These are phyloP conservation scores for Peribatodes rhomboidaria DNA, from an alignment of 2,888 invertebrate species.

Conservation along the genomic window DNA sequence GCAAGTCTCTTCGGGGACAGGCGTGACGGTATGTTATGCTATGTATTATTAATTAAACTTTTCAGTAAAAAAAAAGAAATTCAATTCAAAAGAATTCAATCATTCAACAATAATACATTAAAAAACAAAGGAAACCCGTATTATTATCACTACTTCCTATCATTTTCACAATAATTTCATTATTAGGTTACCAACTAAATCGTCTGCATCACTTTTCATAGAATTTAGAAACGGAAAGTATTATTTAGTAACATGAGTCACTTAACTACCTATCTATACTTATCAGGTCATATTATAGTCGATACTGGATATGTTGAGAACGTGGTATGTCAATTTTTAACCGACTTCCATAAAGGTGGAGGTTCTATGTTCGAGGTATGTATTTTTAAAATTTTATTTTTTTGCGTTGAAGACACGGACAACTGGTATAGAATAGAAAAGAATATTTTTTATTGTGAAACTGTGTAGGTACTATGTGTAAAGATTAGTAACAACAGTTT, in stretches of 20 bases:
- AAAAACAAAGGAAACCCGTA: constrained; percentile 3
- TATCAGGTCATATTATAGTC: constrained; percentile 4
- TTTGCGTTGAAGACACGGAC: too few relatives aligned
- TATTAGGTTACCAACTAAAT: background rate
- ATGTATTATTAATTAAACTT: too few relatives aligned
- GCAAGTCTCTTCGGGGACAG: too few relatives aligned
- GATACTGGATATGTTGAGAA: background rate
- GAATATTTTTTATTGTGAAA: too few relatives aligned
- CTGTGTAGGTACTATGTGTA: too few relatives aligned
- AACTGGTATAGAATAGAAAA: too few relatives aligned
- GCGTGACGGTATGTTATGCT: too few relatives aligned
- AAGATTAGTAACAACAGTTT: too few relatives aligned
- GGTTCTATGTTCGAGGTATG: too few relatives aligned
- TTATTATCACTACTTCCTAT: background rate
- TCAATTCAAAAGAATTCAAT: background rate
- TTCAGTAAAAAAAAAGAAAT: too few relatives aligned
- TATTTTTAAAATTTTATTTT: too few relatives aligned
- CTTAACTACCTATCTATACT: constrained; percentile 4
- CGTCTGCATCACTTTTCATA: background rate
- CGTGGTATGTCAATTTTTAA: constrained; percentile 13
- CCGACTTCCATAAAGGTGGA: background rate
- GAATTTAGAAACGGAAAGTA: background rate
- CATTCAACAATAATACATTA: background rate
- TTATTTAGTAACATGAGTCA: constrained; percentile 5
- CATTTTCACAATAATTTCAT: background rate